These are phyloP conservation scores for Keiferia lycopersicella DNA, from an alignment of 2,888 invertebrate genomes.

Conservation along the genomic window DNA sequence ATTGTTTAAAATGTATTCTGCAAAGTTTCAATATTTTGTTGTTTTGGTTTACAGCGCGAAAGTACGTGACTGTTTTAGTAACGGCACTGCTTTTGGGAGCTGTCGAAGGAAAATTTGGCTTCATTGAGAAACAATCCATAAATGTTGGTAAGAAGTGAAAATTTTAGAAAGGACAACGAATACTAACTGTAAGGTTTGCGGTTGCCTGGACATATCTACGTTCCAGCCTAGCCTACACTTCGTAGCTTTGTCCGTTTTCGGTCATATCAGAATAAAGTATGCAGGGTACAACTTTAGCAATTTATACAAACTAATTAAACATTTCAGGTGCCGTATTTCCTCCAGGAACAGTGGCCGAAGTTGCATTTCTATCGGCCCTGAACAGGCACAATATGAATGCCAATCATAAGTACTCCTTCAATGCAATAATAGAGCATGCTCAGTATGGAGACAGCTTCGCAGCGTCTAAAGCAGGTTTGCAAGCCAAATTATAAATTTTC, in stretches of 20 bases:
- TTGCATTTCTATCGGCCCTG: conserved; percentile 66
- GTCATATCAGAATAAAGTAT: too few relatives aligned
- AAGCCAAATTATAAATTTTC: too few relatives aligned
- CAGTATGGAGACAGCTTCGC: conserved; percentile 67
- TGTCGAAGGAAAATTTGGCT: conserved; percentile 57
- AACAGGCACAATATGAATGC: conserved; percentile 66
- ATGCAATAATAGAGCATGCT: conserved; percentile 58
- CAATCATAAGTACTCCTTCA: conserved; percentile 62
- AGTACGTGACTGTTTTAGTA: conserved; percentile 50
- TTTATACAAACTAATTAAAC: neutral
- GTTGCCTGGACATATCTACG: too few relatives aligned
- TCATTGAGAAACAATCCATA: conserved; percentile 55
- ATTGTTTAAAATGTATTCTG: conserved; percentile 36
- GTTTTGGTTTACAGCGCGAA: conserved; percentile 46
- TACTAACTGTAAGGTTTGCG: too few relatives aligned
- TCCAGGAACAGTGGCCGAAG: conserved; percentile 64
- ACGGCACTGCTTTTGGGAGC: conserved; percentile 45
- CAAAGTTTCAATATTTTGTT: conserved; percentile 36
- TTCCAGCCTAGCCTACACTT: too few relatives aligned
- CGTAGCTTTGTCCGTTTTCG: too few relatives aligned
- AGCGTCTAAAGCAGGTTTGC: conserved; percentile 67
- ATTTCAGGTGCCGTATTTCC: conserved; percentile 68
- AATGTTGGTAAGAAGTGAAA: conserved; percentile 52
- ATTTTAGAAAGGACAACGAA: too few relatives aligned
- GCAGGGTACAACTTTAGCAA: too few relatives aligned